phyloP scores from a whole-genome alignment of 2,888 invertebrate genomes.

The Conchocele bisecta region DNA sequence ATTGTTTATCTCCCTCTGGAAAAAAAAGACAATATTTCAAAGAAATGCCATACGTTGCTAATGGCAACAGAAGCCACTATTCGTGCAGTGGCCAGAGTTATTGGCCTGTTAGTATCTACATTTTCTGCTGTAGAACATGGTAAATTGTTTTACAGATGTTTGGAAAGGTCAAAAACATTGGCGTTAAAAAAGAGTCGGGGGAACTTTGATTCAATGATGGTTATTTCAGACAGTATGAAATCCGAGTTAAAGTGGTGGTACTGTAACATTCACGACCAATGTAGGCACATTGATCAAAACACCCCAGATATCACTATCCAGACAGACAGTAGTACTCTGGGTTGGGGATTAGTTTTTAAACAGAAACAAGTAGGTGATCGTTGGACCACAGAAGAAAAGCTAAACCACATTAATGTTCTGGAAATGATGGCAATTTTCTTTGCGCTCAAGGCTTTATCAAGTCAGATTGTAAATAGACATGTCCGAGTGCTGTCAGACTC shows the following conservation, averaged over 20 bases:
- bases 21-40: too few species aligned
- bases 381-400: not conserved
- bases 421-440: slow-evolving; percentile 7
- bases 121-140: slow-evolving; percentile 22
- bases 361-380: slow-evolving; percentile 2
- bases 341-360: slow-evolving; percentile 3
- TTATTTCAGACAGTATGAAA: not conserved
- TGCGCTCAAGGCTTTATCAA: slow-evolving; percentile 9
- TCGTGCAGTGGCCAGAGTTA: slow-evolving; percentile 10
- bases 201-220: not conserved
- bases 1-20: too few species aligned
- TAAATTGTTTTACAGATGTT: not conserved
- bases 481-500: slow-evolving; percentile 6
- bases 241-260: slow-evolving; percentile 16
- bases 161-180: not conserved
- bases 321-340: slow-evolving; percentile 1
- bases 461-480: not conserved
- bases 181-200: not conserved
- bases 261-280: not conserved
- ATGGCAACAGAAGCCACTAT: not conserved
- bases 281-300: slow-evolving; percentile 12
- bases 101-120: slow-evolving; percentile 1
- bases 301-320: slow-evolving; percentile 1
- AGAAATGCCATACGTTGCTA: too few species aligned
- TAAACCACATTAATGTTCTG: slow-evolving; percentile 6